Evolutionary conservation across 2,888 invertebrate genomes (phyloP), one percentile per base, ranked within the genome.

Genomic region (Leptinotarsa haldemani): DNA sequence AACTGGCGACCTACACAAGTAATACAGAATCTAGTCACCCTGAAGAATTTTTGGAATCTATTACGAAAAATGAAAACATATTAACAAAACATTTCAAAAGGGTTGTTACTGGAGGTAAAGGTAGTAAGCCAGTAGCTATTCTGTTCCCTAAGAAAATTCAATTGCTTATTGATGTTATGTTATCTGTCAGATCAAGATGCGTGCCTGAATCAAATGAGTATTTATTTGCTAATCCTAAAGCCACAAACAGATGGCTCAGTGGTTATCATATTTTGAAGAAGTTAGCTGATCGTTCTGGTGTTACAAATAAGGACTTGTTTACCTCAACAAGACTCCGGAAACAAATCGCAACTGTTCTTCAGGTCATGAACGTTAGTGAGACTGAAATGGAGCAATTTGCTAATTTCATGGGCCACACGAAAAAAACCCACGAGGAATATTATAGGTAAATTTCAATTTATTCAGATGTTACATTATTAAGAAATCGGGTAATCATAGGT

Each of bases 51-150:
- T 16, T 22, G 50, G 25, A 48, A 48, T 20, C 50, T 65, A 40
- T 75, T 25, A 61, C 76, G 13, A 75, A 74, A 53, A 47, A 74
- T 5, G 78, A 79, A 71, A 78, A 75, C 30, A 40, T 67, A 20
- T 67, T 80, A 18, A 69, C 75, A 47, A 72, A 65, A 64, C 65
- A 74, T 53, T 74, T 65, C 65, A 69, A 73, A 66, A 69, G 72
- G 52, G 22, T 75, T 20, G 65, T 75, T 16, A 69, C 70, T 16
- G 61, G 48, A 56, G 75, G 70, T 70, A 70, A 73, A 61, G 65
- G 75, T 25, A 73, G 56, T 40, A 75, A 75, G 69, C 58, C 75
- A 47, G 53, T 75, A 48, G 65, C 65, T 15, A 52, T 52, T 52
- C n/a, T n/a, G n/a, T 16, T 48, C 48, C 16, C 48, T 48, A 48